Base-by-base conservation (phyloP, 1,140 invertebrate species). In the Microplitis demolitor region DNA sequence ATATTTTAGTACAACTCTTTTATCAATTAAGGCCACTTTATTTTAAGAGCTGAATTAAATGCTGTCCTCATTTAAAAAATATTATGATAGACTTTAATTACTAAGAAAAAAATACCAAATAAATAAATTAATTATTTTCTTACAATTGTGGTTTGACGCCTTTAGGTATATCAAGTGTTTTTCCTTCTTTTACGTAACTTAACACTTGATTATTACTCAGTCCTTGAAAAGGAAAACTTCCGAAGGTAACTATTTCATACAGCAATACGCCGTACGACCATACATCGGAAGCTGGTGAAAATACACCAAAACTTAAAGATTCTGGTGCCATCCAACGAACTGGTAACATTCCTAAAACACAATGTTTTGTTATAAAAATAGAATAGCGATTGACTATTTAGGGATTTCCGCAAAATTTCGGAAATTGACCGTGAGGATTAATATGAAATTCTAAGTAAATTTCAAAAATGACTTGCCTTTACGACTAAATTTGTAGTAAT, bases 241-340 rank as follows among this genome's bases (percentile, higher is more conserved):
- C 95, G 84, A 96, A 96, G 0, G 95, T 95, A 5, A 96, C 91
- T 34, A 96, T 92, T 83, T 97, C 95, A 79, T 93, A 96, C 0
- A 96, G 84, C 4, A 96, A 84, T 34, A 97, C 93, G 11, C 94
- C 95, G 78, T 92, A 96, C 16, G 93, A 93, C 95, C 95, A 96
- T 31, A 97, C 91, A 83, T 97, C 95, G 0, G 94, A 95, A 4
- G 91, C 91, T 9, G 93, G 90, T 5, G 94, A 94, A 80, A 96
- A 97, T n/a, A 95, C 88, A n/a, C 95, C 95, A 8, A 93, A 84
- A 0, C 88, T 89, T 3, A 97, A 82, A 63, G 92, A 93, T 85
- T 96, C 95, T 0, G 94, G 94, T 1, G 95, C 91, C 96, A 98
- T 98, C 97, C 96, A 98, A 78, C 96, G 88, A 13, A 98, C 95